Evolutionary conservation across 1,140 invertebrate genomes (phyloP), one percentile per base, ranked within the genome.

Genomic region (Drosophila kikkawai): DNA sequence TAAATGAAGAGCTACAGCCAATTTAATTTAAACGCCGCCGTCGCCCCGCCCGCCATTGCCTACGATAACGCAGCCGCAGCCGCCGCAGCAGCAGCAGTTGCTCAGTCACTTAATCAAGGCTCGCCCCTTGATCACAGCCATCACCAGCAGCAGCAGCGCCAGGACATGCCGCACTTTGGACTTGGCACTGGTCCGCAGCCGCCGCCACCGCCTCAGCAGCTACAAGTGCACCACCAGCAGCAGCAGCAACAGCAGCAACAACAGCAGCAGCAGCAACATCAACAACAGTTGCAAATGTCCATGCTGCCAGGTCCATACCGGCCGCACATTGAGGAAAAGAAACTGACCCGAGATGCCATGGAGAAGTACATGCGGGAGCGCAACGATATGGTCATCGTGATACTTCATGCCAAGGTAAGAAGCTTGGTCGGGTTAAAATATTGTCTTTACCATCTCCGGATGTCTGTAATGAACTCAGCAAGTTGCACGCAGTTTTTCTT

Each of bases 381-480:
- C 80, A 97, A 97, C 76, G 98, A 99, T 93, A 98, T 99, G 96
- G 96, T 98, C 5, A 96, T 99, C 22, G 98, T 99, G 6, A 99
- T 99, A 66, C 94, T 99, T 53, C 99, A 99, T 94, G 99, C 99
- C 7, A 99, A 99, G 95, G 92, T 93, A 67, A 56, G 87, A 17
- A 32, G 29, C 11, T 47, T 13, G 13, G 17, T 39, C 45, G n/a
- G 1, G 13, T 50, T 8, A 11, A 29, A 9, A 29, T 1, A 29
- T 48, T 15, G 45, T 15, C 0, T 26, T 15, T 26, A n/a, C 22
- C 9, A 48, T 9, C 22, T 26, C 13, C 13, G 22, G 39, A 8
- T 1, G 32, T 1, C 1, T 34, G 32, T 9, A 34, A 34, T 8
- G 32, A 1, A 34, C 7, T 34, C 32, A 7, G 32, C 32, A 34